These are phyloP conservation scores for Orchestes rusci DNA, from an alignment of 2,888 invertebrate species.

Conservation along the genomic window DNA sequence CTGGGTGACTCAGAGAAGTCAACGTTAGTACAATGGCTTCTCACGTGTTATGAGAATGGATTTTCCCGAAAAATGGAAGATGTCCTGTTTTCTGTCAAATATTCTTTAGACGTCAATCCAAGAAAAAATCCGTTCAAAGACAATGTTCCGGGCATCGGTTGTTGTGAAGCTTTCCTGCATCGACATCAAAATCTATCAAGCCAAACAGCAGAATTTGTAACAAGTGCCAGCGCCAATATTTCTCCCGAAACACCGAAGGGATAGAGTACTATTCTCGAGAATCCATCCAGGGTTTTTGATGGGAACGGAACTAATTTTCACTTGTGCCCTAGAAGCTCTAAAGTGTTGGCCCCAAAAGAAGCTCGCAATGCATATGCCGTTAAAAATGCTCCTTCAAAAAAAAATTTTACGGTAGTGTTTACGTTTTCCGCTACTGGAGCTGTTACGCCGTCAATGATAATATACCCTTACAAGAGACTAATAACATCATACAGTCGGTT, in stretches of 20 bases:
- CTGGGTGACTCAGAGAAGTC: slow-evolving; percentile 16
- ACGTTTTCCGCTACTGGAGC: slow-evolving; percentile 20
- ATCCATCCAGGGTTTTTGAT: slow-evolving; percentile 32
- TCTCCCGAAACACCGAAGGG: slow-evolving; percentile 24
- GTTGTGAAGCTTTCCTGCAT: slow-evolving; percentile 28
- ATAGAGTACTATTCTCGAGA: slow-evolving; percentile 23
- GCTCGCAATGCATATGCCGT: slow-evolving; percentile 34
- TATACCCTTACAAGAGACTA: slow-evolving; percentile 28
- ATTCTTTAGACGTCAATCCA: slow-evolving; percentile 17
- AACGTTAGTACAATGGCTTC: slow-evolving; percentile 30
- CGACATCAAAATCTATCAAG: slow-evolving; percentile 27
- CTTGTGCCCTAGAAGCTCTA: slow-evolving; percentile 31
- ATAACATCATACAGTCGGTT: too few species aligned
- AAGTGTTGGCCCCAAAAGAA: slow-evolving; percentile 28
- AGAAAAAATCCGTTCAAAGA: slow-evolving; percentile 22
- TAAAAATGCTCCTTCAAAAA: slow-evolving; percentile 37
- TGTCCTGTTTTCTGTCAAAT: slow-evolving; percentile 16
- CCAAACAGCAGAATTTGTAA: slow-evolving; percentile 29
- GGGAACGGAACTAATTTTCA: too few species aligned
- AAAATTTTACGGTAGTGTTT: slow-evolving; percentile 39
- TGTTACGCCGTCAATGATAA: slow-evolving; percentile 32
- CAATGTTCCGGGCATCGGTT: slow-evolving; percentile 28
- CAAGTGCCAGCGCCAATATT: slow-evolving; percentile 28
- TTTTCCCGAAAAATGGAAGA: slow-evolving; percentile 30
- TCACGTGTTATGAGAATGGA: slow-evolving; percentile 32